These are phyloP conservation scores for Papilio glaucus DNA, from an alignment of 1,140 invertebrate genomes.

Conservation along the genomic window DNA sequence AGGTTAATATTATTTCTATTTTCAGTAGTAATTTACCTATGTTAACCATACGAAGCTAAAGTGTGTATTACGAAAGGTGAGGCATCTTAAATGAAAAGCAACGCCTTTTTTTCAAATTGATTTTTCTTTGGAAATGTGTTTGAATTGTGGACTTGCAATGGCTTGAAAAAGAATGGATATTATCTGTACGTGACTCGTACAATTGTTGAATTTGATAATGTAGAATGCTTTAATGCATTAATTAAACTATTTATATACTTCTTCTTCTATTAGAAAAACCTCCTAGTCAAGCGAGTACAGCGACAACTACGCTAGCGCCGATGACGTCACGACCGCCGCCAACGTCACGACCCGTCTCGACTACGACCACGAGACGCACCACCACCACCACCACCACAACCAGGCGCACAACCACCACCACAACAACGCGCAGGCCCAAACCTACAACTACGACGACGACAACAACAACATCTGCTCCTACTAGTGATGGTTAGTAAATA, in stretches of 20 bases:
- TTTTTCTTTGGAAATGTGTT: no score
- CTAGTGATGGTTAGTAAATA: constrained; percentile 40
- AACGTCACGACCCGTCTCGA: constrained; percentile 64
- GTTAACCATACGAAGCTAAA: no score
- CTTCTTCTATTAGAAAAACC: constrained; percentile 49
- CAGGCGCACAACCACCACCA: constrained; percentile 53
- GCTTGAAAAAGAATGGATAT: no score
- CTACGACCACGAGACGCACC: constrained; percentile 53
- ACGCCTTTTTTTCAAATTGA: no score
- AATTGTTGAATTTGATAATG: no score
- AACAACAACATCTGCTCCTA: constrained; percentile 50
- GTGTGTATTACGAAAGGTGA: no score
- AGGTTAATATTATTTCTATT: constrained; percentile 46
- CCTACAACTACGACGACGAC: constrained; percentile 51
- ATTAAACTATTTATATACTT: not conserved
- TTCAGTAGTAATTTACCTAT: not conserved
- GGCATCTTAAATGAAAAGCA: no score
- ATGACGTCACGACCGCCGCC: constrained; percentile 67
- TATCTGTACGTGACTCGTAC: no score
- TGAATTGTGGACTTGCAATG: no score
- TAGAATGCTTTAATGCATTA: not conserved
- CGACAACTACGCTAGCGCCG: constrained; percentile 68
- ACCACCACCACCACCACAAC: constrained; percentile 67
- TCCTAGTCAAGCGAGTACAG: constrained; percentile 61
- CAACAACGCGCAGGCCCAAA: constrained; percentile 50